Base-by-base conservation (phyloP, 92 coral and sea anemone genomes). In the Porites divaricata region DNA sequence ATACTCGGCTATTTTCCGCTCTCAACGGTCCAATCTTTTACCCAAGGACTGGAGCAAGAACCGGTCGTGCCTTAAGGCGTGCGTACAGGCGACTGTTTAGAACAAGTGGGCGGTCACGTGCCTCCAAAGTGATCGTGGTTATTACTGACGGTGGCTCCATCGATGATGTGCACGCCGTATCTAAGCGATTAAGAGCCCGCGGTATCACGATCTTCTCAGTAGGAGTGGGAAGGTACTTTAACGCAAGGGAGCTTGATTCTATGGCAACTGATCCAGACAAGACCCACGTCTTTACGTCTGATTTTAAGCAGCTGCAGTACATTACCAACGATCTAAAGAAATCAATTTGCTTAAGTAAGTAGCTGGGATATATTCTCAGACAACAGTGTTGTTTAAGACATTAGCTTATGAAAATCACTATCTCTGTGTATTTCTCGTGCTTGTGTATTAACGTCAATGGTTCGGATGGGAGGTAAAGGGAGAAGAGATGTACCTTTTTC, bases 201-300 rank as follows among this genome's bases (percentile, higher is more conserved):
- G 90, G 93, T 1, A 50, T 94, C 61, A 85, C 84, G 14, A 77
- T 91, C 72, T 94, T 74, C 59, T 79, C 87, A 28, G 93, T 94
- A 64, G 98, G 98, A 50, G 88, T 84, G 73, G 98, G 98, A 51
- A 91, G 95, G 4, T 91, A 94, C 76, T 94, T 94, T 67, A 84
- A 91, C 49, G 93, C 88, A 15, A 83, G 69, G 58, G 90, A 94
- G 20, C 68, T 94, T 52, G 98, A 94, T 64, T 61, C 77, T 16
- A 91, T 94, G 85, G 98, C 89, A 1, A 88, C 95, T 2, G 62
- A 71, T 53, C 95, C 92, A 3, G 62, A 81, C 35, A 91, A 91
- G 67, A 73, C 87, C 9, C 95, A 94, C 72, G 98, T 94, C 20
- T 94, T 94, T 51, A 94, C 98, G 6, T 92, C 98, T 2, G 98